These are phyloP conservation scores for Chaetura pelagica DNA, from an alignment of 2,113 vertebrate species.

Conservation along the genomic window DNA sequence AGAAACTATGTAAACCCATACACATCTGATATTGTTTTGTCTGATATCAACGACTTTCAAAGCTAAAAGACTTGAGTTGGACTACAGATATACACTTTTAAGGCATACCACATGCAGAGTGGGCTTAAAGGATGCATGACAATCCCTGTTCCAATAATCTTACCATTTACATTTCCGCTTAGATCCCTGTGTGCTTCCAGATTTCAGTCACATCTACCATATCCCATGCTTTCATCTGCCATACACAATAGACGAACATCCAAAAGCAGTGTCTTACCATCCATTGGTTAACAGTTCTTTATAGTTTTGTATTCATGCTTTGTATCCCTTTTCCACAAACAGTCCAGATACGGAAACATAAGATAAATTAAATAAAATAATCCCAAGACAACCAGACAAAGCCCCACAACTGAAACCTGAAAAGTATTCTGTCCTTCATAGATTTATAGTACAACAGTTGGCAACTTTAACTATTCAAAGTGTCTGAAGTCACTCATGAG, in stretches of 20 bases:
- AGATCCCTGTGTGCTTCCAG: background rate
- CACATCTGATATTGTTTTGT: background rate
- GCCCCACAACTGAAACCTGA: background rate
- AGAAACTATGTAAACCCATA: background rate
- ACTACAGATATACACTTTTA: background rate
- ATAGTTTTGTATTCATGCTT: fast-evolving
- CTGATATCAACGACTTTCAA: background rate
- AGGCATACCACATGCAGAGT: background rate
- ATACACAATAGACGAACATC: background rate
- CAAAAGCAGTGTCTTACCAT: background rate
- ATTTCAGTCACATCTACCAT: background rate
- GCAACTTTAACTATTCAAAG: background rate
- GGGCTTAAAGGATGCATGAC: background rate
- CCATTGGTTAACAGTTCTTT: background rate
- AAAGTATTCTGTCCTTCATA: background rate
- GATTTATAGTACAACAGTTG: background rate
- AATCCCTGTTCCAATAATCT: background rate
- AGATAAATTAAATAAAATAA: too few species aligned
- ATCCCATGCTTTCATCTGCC: background rate
- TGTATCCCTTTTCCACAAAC: background rate
- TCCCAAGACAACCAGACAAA: background rate
- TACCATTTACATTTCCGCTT: background rate
- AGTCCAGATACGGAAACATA: background rate
- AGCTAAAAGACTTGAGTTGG: background rate
- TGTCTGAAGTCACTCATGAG: background rate